phyloP scores from a whole-genome alignment of 2,797 vertebrate species.

The Melanotaenia pygmaea region DNA sequence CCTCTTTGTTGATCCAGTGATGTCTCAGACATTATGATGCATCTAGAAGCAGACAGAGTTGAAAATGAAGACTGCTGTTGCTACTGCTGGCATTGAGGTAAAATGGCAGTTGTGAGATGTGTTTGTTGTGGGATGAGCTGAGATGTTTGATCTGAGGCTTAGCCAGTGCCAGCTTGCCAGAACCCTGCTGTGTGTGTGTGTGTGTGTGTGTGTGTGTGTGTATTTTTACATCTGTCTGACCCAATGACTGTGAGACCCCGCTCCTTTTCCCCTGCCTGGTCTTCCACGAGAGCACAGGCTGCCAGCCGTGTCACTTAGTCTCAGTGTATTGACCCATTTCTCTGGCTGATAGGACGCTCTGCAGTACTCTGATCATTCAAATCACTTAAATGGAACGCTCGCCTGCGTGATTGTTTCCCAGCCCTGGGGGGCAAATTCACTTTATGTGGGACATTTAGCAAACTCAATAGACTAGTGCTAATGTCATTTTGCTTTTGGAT shows the following conservation, averaged over 20 bases:
- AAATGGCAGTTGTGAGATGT: not conserved
- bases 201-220: conserved; percentile 15
- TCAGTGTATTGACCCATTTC: conserved; percentile 82
- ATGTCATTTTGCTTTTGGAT: conserved; percentile 79
- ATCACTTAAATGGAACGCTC: conserved; percentile 81
- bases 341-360: conserved; percentile 75
- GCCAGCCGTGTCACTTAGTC: conserved; percentile 78
- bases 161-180: conserved; percentile 13
- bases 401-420: conserved; percentile 76
- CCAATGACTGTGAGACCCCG: conserved; percentile 66
- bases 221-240: conserved; percentile 62
- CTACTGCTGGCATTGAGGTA: not conserved
- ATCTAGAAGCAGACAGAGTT: not conserved
- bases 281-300: conserved; percentile 65
- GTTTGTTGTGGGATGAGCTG: conserved; percentile 10
- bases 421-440: conserved; percentile 79
- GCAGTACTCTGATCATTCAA: conserved; percentile 76
- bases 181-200: conserved; percentile 4
- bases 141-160: conserved; percentile 18
- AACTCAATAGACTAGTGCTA: conserved; percentile 83
- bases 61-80: not conserved
- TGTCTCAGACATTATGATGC: not conserved
- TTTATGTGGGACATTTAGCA: conserved; percentile 86
- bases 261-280: conserved; percentile 55
- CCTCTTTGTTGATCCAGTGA: not conserved